phyloP scores from a whole-genome alignment of 64 coral and sea anemone genomes.

The Cladopsammia gracilis region DNA sequence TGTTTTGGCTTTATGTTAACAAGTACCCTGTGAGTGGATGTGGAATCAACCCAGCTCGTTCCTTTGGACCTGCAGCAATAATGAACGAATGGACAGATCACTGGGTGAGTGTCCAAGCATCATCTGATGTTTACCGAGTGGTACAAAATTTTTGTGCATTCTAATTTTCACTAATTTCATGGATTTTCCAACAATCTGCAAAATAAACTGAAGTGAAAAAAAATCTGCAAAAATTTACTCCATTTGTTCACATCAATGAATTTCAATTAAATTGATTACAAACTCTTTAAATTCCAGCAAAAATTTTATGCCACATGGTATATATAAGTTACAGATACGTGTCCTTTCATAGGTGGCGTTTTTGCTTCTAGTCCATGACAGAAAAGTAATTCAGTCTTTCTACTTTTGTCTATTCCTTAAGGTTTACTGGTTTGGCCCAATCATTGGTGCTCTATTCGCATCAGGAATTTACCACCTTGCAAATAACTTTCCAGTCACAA shows the following conservation, averaged over 20 bases:
- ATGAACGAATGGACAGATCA: conserved; percentile 79
- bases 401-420: not conserved
- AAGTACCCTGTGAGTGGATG: conserved; percentile 69
- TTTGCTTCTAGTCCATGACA: not conserved
- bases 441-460: conserved; percentile 38
- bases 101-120: conserved; percentile 86
- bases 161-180: too few relatives aligned
- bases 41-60: conserved; percentile 89
- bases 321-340: too few relatives aligned
- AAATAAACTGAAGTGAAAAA: too few relatives aligned
- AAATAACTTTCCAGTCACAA: conserved; percentile 22
- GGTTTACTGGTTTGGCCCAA: conserved; percentile 71
- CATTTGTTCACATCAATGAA: too few relatives aligned
- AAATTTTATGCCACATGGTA: too few relatives aligned
- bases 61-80: conserved; percentile 85
- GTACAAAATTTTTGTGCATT: not conserved
- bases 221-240: too few relatives aligned
- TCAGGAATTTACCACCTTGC: conserved; percentile 17
- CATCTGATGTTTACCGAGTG: not conserved
- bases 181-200: too few relatives aligned
- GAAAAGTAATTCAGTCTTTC: not conserved
- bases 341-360: too few relatives aligned
- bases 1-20: not conserved
- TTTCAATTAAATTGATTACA: too few relatives aligned
- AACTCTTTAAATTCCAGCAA: too few relatives aligned